Conservation (phyloP, 2,888 invertebrate genomes). For the Dugesia japonica region DNA sequence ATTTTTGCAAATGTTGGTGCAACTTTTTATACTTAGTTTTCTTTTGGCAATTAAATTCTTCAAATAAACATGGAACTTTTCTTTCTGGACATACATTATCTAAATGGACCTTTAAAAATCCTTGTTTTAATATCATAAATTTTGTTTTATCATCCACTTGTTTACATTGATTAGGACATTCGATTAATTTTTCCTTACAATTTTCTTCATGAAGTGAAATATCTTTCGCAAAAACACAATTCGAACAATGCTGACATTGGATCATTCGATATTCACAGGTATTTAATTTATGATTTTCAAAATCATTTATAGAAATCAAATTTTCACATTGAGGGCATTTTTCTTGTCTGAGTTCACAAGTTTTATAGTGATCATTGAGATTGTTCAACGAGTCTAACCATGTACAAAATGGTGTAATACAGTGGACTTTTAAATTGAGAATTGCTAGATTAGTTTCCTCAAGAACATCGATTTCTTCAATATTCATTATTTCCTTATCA, state of each 20-base stretch:
- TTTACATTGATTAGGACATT: neutral
- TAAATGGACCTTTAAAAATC: neutral
- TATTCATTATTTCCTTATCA: no score
- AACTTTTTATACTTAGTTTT: neutral
- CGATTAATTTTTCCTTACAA: neutral
- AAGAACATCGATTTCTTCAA: no score
- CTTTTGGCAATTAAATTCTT: neutral
- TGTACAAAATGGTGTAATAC: no score
- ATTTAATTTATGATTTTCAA: neutral
- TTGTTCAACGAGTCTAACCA: no score
- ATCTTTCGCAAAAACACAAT: neutral
- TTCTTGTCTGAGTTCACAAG: no score
- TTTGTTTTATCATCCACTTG: neutral
- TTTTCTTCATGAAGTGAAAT: neutral
- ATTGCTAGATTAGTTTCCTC: no score
- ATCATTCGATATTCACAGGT: neutral
- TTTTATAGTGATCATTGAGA: no score
- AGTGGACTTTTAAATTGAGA: no score
- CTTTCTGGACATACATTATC: neutral
- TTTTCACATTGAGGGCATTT: no score
- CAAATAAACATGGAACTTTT: neutral
- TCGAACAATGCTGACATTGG: neutral
- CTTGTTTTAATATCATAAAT: neutral
- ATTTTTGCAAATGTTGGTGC: neutral
- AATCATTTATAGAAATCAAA: no score